Conservation (phyloP, 2,113 vertebrate species). For the Phoenicopterus ruber region DNA sequence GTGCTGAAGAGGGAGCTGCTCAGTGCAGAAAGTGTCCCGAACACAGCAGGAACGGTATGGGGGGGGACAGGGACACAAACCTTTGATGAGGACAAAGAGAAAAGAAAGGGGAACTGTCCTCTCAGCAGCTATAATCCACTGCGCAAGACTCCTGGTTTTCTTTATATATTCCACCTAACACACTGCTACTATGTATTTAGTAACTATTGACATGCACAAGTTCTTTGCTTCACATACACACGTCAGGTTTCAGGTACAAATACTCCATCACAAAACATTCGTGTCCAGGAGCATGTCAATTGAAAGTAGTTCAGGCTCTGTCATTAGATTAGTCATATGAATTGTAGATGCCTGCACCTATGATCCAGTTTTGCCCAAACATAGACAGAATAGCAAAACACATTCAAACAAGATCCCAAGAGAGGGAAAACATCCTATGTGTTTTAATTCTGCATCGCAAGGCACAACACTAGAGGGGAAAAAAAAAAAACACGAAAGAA, state of each 20-base stretch:
- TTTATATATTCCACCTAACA: background rate
- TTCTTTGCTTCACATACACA: background rate
- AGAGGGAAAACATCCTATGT: accelerated
- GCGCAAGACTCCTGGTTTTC: background rate
- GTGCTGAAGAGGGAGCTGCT: background rate
- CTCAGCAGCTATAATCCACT: background rate
- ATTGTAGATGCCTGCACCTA: too few relatives aligned
- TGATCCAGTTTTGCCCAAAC: background rate
- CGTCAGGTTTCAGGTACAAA: background rate
- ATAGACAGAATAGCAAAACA: background rate
- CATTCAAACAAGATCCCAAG: background rate
- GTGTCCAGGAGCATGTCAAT: accelerated
- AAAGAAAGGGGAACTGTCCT: background rate
- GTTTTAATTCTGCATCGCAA: background rate
- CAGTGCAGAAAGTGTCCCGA: background rate
- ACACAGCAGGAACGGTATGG: background rate
- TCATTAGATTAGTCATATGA: background rate
- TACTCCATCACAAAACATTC: background rate
- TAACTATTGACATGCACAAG: background rate
- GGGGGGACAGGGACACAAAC: background rate
- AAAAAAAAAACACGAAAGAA: background rate
- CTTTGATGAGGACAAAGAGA: background rate
- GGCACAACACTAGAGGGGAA: background rate
- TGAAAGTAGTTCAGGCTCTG: background rate
- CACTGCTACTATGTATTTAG: background rate